phyloP scores from a whole-genome alignment of 1,140 invertebrate species.

The Drosophila bifasciata region DNA sequence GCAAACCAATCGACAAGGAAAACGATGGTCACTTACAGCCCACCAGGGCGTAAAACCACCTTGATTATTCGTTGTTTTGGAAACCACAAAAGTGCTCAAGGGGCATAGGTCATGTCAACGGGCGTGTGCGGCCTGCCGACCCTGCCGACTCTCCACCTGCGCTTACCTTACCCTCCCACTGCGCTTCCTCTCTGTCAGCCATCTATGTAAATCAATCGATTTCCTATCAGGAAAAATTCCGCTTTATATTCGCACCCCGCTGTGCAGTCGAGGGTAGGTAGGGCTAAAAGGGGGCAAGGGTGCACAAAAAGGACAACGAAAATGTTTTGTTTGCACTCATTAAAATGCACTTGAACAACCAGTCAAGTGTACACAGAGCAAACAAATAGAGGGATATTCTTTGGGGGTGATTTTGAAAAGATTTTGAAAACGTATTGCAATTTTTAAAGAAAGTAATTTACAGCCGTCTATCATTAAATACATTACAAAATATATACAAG shows the following conservation, averaged over 20 bases:
- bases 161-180: slow-evolving; percentile 5
- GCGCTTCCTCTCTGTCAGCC: slow-evolving; percentile 8
- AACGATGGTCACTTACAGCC: background rate
- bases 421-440: no score
- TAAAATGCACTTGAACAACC: slow-evolving; percentile 59
- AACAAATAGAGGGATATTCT: no score
- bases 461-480: no score
- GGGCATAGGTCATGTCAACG: slow-evolving; percentile 48
- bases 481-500: no score
- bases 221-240: slow-evolving; percentile 48
- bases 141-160: slow-evolving; percentile 3
- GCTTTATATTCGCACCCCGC: slow-evolving; percentile 44
- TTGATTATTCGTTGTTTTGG: slow-evolving; percentile 37
- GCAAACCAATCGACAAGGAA: slow-evolving; percentile 8
- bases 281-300: slow-evolving; percentile 6
- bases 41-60: slow-evolving; percentile 13
- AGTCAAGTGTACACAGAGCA: slow-evolving; percentile 10
- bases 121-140: slow-evolving; percentile 21
- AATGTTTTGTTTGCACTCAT: slow-evolving; percentile 58
- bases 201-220: slow-evolving; percentile 63
- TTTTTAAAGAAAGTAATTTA: no score
- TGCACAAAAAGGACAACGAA: slow-evolving; percentile 57
- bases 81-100: slow-evolving; percentile 61
- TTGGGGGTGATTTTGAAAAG: no score
- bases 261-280: background rate